Percentiles rank a stretch among this genome's conserved stretches.
These are phyloP conservation scores for Sebastes miniatus DNA, from an alignment of 2,797 vertebrate species.

Conservation along the genomic window DNA sequence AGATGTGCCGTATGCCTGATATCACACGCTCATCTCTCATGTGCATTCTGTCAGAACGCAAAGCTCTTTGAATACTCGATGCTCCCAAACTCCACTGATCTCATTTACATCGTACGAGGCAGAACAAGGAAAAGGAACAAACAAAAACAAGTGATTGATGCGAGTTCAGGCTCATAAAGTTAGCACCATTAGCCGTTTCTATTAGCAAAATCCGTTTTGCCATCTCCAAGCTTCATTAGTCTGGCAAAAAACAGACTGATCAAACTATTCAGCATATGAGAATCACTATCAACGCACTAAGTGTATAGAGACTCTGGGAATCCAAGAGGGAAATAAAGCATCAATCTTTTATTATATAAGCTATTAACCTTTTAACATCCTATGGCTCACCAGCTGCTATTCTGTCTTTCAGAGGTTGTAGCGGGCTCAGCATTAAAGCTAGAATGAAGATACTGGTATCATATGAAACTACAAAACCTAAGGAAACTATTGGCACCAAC, in stretches of 20 bases:
- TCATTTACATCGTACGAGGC: neutral
- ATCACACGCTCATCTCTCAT: neutral
- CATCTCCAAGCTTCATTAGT: slow-evolving; percentile 10
- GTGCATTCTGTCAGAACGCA: neutral
- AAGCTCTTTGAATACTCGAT: neutral
- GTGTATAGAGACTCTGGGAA: neutral
- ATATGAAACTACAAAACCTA: too few relatives aligned
- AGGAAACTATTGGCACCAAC: too few relatives aligned
- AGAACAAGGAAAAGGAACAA: neutral
- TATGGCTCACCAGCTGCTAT: too few relatives aligned
- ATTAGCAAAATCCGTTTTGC: neutral
- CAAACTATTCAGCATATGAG: neutral
- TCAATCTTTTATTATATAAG: too few relatives aligned
- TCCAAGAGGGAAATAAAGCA: neutral
- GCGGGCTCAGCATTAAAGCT: too few relatives aligned
- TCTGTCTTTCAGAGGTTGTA: too few relatives aligned
- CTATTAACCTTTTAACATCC: too few relatives aligned
- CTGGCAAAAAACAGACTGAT: neutral
- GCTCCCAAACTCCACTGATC: neutral
- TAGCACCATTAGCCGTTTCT: neutral
- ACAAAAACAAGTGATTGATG: neutral
- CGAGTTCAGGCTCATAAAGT: neutral
- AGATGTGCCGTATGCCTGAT: slow-evolving; percentile 1
- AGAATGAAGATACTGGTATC: too few relatives aligned
- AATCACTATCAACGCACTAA: neutral